phyloP scores from a whole-genome alignment of 2,888 invertebrate species.

The Polyploca ridens region DNA sequence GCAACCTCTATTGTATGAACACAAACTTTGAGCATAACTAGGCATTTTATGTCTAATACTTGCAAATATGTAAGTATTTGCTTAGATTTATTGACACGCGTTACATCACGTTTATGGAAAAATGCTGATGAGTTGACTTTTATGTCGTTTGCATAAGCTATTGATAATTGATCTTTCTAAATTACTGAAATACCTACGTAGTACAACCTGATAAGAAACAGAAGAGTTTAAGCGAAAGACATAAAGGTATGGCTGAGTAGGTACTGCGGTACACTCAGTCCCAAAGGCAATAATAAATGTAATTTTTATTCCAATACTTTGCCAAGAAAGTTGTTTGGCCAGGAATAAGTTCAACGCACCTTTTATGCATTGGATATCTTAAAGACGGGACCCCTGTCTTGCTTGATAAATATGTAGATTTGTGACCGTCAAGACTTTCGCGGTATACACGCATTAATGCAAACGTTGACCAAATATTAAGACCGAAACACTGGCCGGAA shows the following conservation, averaged over 20 bases:
- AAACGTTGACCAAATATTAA: background rate
- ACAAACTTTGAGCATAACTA: too few relatives aligned
- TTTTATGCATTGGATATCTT: slow-evolving; percentile 6
- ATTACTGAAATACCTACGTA: too few relatives aligned
- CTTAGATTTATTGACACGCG: too few relatives aligned
- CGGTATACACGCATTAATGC: background rate
- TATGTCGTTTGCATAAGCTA: too few relatives aligned
- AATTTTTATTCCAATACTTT: slow-evolving; percentile 7
- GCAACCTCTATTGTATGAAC: too few relatives aligned
- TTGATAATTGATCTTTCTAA: too few relatives aligned
- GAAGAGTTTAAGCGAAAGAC: background rate
- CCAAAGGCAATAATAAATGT: background rate
- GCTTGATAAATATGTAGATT: slow-evolving; percentile 9
- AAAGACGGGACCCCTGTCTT: background rate
- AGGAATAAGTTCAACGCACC: slow-evolving; percentile 3
- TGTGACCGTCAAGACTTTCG: slow-evolving; percentile 3
- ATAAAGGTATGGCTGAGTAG: background rate
- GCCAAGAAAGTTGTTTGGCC: slow-evolving; percentile 8
- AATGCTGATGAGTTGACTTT: too few relatives aligned
- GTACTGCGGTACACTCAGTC: background rate
- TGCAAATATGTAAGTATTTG: too few relatives aligned
- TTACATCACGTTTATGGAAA: too few relatives aligned
- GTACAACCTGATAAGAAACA: too few relatives aligned
- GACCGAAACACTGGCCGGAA: background rate
- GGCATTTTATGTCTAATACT: too few relatives aligned